Conservation (phyloP, 2,113 vertebrate species). For the Azemiops feae region DNA sequence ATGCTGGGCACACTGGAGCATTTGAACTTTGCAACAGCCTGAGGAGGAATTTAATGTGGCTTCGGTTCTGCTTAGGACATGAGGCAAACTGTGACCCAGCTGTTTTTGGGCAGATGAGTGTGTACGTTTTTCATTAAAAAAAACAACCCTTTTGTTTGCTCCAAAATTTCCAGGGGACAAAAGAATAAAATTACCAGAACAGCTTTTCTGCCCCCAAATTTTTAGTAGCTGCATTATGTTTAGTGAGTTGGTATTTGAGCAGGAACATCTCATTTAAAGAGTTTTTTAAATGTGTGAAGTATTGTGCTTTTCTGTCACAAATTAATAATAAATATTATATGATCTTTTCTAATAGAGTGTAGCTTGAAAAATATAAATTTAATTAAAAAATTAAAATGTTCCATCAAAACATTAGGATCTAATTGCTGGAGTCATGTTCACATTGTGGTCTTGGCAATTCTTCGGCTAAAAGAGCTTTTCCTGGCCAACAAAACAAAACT, state of each 20-base stretch:
- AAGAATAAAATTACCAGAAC: background rate
- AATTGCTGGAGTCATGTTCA: background rate
- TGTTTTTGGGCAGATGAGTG: background rate
- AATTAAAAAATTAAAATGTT: background rate
- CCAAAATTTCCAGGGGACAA: background rate
- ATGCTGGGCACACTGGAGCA: background rate
- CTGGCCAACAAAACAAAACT: background rate
- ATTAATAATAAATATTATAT: background rate
- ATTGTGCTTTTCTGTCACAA: background rate
- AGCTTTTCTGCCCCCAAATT: background rate
- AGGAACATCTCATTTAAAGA: background rate
- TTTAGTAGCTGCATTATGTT: background rate
- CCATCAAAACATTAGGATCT: background rate
- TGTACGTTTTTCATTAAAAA: background rate
- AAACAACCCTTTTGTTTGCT: background rate
- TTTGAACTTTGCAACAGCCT: background rate
- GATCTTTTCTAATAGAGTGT: background rate
- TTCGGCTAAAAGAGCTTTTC: background rate
- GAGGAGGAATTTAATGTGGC: background rate
- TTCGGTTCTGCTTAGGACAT: background rate
- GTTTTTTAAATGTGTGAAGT: background rate
- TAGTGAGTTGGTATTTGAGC: background rate
- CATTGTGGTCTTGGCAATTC: background rate
- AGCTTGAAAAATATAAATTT: background rate
- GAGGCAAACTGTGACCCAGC: no score